phyloP scores from a whole-genome alignment of 2,888 invertebrate species.

The Holacanthella duospinosa region DNA sequence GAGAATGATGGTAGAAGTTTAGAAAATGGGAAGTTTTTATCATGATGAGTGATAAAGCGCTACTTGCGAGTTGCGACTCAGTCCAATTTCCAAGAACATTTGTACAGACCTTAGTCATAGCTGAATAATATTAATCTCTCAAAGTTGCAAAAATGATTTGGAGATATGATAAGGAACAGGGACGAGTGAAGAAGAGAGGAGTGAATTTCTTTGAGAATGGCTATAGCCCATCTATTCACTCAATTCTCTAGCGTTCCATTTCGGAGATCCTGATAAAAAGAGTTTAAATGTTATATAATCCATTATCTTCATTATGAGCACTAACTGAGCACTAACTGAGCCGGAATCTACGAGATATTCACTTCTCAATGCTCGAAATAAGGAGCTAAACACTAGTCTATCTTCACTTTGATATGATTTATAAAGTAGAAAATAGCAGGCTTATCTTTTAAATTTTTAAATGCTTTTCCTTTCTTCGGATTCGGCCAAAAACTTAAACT shows the following conservation, averaged over 20 bases:
- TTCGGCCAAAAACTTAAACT: too few relatives aligned
- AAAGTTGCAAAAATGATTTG: conserved; percentile 13
- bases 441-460: too few relatives aligned
- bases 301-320: neutral
- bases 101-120: too few relatives aligned
- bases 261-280: neutral
- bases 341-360: neutral
- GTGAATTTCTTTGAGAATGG: neutral
- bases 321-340: neutral
- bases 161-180: conserved; percentile 14
- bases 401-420: too few relatives aligned
- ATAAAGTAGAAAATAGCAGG: too few relatives aligned
- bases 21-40: conserved; percentile 19
- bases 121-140: conserved; percentile 23
- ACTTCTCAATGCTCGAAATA: too few relatives aligned
- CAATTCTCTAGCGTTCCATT: neutral
- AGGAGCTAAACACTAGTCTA: too few relatives aligned
- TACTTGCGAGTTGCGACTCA: neutral
- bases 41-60: conserved; percentile 18
- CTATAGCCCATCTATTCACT: too few relatives aligned
- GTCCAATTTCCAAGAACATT: neutral
- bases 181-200: neutral
- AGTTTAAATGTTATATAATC: neutral
- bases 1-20: conserved; percentile 26
- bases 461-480: too few relatives aligned